phyloP scores from a whole-genome alignment of 2,797 vertebrate genomes.

The Eidolon dupreanum region DNA sequence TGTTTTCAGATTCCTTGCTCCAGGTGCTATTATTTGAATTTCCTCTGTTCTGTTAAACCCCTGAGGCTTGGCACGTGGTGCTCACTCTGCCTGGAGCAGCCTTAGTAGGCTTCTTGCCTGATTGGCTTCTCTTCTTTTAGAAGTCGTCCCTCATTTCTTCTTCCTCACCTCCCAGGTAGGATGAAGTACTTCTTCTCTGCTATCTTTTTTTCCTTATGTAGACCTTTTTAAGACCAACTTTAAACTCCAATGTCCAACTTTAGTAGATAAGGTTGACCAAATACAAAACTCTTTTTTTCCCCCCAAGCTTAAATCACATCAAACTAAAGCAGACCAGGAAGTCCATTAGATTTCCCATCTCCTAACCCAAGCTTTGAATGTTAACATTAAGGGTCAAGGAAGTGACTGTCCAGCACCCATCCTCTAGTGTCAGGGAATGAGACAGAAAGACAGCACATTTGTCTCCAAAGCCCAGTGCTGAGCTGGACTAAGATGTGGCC shows the following conservation, averaged over 20 bases:
- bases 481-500: neutral
- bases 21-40: neutral
- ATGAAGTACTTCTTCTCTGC: neutral
- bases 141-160: neutral
- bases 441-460: neutral
- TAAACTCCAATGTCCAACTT: neutral
- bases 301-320: neutral
- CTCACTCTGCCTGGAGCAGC: neutral
- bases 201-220: neutral
- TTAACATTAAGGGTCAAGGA: neutral
- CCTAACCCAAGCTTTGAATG: neutral
- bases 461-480: neutral
- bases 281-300: neutral
- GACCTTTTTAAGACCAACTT: neutral
- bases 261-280: neutral
- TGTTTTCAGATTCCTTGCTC: neutral
- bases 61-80: fast-evolving
- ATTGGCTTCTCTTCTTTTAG: neutral
- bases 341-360: neutral
- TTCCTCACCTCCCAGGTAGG: neutral
- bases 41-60: neutral
- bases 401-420: neutral
- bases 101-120: neutral
- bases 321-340: neutral
- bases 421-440: neutral